phyloP scores from a whole-genome alignment of 2,888 invertebrate species.

The Agapostemon virescens region DNA sequence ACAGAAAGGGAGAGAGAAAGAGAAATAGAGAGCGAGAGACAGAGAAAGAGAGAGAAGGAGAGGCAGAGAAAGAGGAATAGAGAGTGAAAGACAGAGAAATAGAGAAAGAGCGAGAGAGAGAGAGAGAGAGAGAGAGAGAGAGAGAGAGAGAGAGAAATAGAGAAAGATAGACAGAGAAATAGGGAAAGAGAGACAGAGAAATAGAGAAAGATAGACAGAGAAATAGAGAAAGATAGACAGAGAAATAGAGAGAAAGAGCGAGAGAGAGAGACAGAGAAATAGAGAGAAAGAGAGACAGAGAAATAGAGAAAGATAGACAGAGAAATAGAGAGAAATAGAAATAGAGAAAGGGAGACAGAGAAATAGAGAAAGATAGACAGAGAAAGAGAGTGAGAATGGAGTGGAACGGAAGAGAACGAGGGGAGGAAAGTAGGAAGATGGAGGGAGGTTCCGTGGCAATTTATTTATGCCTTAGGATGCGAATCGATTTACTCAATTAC shows the following conservation, averaged over 20 bases:
- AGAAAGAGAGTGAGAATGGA: too few species aligned
- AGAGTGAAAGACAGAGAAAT: not conserved
- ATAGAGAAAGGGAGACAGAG: not conserved
- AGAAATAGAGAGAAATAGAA: too few species aligned
- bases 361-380: not conserved
- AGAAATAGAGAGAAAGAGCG: not conserved
- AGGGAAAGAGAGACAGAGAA: too few species aligned
- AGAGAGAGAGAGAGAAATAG: not conserved
- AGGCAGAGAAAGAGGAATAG: not conserved
- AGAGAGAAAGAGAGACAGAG: too few species aligned
- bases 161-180: too few species aligned
- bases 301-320: too few species aligned
- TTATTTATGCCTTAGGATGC: conserved; percentile 63
- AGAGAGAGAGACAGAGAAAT: not conserved
- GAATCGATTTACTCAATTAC: conserved; percentile 64
- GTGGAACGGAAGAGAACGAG: not conserved
- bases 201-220: too few species aligned
- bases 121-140: not conserved
- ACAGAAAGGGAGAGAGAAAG: not conserved
- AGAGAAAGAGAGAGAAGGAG: too few species aligned
- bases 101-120: not conserved
- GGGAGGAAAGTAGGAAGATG: not conserved
- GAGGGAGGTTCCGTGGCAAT: conserved; percentile 51
- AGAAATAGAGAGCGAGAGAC: not conserved
- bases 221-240: too few species aligned